Conservation (phyloP, 2,797 vertebrate species). For the Sardinella longiceps region DNA sequence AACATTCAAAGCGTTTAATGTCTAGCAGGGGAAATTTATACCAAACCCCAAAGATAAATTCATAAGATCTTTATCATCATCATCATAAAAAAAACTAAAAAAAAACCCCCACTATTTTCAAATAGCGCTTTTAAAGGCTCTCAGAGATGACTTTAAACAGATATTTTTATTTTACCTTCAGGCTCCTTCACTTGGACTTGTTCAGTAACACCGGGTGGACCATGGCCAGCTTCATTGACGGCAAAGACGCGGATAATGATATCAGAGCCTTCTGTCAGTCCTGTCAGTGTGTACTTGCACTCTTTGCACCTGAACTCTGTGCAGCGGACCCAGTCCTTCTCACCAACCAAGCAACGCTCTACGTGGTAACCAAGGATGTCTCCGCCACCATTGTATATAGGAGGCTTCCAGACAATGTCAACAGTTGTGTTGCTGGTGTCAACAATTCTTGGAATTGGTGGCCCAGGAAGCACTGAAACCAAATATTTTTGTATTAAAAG, state of each 20-base stretch:
- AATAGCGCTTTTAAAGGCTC: too few relatives aligned
- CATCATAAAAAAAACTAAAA: too few relatives aligned
- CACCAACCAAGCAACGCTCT: slow-evolving; percentile 79
- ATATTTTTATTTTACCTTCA: slow-evolving; percentile 75
- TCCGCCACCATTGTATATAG: slow-evolving; percentile 92
- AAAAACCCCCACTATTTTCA: too few relatives aligned
- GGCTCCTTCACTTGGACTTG: slow-evolving; percentile 90
- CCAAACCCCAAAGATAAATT: not conserved
- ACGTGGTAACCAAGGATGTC: slow-evolving; percentile 94
- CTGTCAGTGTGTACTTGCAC: slow-evolving; percentile 84
- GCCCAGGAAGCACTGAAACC: slow-evolving; percentile 86
- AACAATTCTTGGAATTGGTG: slow-evolving; percentile 85
- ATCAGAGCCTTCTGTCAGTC: slow-evolving; percentile 92
- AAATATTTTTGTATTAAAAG: not conserved
- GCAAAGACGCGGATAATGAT: slow-evolving; percentile 93
- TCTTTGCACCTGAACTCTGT: slow-evolving; percentile 92
- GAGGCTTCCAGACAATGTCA: slow-evolving; percentile 90
- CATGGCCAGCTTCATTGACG: slow-evolving; percentile 89
- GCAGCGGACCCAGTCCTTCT: slow-evolving; percentile 93
- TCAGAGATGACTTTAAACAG: not conserved
- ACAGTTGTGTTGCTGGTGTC: slow-evolving; percentile 89
- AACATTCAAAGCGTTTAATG: not conserved
- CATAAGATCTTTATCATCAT: not conserved
- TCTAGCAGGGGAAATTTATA: slow-evolving; percentile 7
- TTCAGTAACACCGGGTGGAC: slow-evolving; percentile 90